phyloP scores from a whole-genome alignment of 2,113 vertebrate genomes.

The Tetraodon nigroviridis region DNA sequence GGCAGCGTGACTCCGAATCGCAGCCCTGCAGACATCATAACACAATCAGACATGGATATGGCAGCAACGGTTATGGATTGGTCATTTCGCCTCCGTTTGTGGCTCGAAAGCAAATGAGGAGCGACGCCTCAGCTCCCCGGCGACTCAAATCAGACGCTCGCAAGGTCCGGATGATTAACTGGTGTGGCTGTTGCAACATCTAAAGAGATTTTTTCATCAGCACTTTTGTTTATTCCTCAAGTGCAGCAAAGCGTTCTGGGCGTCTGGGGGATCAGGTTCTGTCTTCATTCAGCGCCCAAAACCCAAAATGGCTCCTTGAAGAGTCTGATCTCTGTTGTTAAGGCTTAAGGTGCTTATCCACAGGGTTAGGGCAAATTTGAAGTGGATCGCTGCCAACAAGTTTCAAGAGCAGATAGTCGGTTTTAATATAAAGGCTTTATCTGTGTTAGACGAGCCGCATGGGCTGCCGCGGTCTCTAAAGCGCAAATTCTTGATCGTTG shows the following conservation, averaged over 20 bases:
- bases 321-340: slow-evolving; percentile 32
- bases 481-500: background rate
- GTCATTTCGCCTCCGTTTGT: slow-evolving; percentile 32
- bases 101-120: slow-evolving; percentile 42
- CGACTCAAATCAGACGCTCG: slow-evolving; percentile 33
- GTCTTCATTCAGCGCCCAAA: slow-evolving; percentile 13
- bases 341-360: slow-evolving; percentile 7
- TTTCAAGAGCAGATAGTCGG: slow-evolving; percentile 34
- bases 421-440: slow-evolving; percentile 2
- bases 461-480: background rate
- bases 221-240: slow-evolving; percentile 1
- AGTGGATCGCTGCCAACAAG: slow-evolving; percentile 17
- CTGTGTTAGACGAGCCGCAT: slow-evolving; percentile 4
- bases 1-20: slow-evolving; percentile 40
- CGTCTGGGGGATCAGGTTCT: slow-evolving; percentile 11
- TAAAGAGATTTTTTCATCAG: slow-evolving; percentile 8
- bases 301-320: slow-evolving; percentile 10
- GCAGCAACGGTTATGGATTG: slow-evolving; percentile 29
- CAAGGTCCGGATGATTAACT: slow-evolving; percentile 18
- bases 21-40: slow-evolving; percentile 41
- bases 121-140: slow-evolving; percentile 29
- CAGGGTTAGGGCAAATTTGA: slow-evolving; percentile 25
- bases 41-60: slow-evolving; percentile 29
- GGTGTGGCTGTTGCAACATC: slow-evolving; percentile 4
- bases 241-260: slow-evolving; percentile 1